These are phyloP conservation scores for Sus cebifrons DNA, from an alignment of 2,797 vertebrate species.

Conservation along the genomic window DNA sequence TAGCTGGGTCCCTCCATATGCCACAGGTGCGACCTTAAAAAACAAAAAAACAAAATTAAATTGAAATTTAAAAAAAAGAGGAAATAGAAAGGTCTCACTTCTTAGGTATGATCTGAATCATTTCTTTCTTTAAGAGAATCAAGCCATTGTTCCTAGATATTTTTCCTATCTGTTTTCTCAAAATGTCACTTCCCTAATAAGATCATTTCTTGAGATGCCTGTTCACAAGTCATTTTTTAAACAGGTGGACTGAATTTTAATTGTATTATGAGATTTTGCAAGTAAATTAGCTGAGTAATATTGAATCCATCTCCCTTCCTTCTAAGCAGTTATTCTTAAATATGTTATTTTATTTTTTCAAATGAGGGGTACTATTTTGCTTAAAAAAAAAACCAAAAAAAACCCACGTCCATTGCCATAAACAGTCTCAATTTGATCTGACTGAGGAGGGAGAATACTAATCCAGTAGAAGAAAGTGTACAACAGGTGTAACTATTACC, in stretches of 20 bases:
- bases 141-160: neutral
- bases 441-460: neutral
- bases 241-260: neutral
- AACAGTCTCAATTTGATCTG: neutral
- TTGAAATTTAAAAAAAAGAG: too few species aligned
- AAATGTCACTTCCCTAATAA: neutral
- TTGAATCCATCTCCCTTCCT: neutral
- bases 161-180: neutral
- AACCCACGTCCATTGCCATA: neutral
- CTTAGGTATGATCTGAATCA: neutral
- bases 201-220: neutral
- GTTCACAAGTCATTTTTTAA: slow-evolving; percentile 52
- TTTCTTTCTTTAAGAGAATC: neutral
- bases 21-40: too few species aligned
- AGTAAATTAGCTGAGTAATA: neutral
- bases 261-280: neutral
- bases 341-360: neutral
- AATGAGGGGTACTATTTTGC: neutral
- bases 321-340: slow-evolving; percentile 20
- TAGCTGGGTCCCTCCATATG: too few species aligned
- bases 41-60: too few species aligned
- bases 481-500: neutral
- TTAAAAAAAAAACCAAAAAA: neutral
- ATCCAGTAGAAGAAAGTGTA: neutral
- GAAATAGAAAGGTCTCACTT: neutral